Evolutionary conservation across 2,797 vertebrate genomes (phyloP).

Genomic region (Epinephelus malabaricus): DNA sequence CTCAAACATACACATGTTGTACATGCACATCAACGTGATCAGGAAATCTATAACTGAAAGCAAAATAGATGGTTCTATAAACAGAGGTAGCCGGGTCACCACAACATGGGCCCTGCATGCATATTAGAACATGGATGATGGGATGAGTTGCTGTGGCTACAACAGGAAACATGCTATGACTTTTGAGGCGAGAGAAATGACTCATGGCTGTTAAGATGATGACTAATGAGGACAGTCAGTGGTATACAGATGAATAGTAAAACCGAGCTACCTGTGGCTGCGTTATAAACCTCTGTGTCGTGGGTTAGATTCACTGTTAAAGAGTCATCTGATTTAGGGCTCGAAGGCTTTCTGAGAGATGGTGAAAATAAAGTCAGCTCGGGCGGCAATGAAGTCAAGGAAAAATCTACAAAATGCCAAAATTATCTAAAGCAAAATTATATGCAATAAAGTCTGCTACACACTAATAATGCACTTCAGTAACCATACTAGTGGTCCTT

Average conservation of each 20-base stretch:
- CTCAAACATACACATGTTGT: constrained; percentile 11
- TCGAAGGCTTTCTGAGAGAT: constrained; percentile 88
- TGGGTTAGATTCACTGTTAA: constrained; percentile 81
- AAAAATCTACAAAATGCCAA: constrained; percentile 6
- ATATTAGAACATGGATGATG: constrained; percentile 33
- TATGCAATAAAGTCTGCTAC: neutral
- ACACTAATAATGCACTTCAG: neutral
- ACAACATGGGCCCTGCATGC: constrained; percentile 58
- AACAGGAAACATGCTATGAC: constrained; percentile 40
- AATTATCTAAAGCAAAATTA: constrained; percentile 7
- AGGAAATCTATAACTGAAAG: constrained; percentile 34
- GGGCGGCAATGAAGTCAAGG: constrained; percentile 30
- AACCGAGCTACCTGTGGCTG: constrained; percentile 81
- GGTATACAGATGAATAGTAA: constrained; percentile 53
- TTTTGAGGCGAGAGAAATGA: neutral
- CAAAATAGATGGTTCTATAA: constrained; percentile 15
- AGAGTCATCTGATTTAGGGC: constrained; percentile 86
- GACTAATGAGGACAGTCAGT: constrained; percentile 32
- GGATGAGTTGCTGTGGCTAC: neutral
- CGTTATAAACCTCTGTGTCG: constrained; percentile 77
- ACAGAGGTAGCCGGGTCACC: constrained; percentile 15
- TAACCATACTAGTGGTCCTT: constrained; percentile 22
- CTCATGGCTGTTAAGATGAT: constrained; percentile 39
- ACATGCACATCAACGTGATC: constrained; percentile 13
- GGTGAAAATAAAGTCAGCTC: constrained; percentile 79